Evolutionary conservation across 2,888 invertebrate species (phyloP), one percentile per base, ranked within the genome.

Genomic region (Leptinotarsa rubiginosa): DNA sequence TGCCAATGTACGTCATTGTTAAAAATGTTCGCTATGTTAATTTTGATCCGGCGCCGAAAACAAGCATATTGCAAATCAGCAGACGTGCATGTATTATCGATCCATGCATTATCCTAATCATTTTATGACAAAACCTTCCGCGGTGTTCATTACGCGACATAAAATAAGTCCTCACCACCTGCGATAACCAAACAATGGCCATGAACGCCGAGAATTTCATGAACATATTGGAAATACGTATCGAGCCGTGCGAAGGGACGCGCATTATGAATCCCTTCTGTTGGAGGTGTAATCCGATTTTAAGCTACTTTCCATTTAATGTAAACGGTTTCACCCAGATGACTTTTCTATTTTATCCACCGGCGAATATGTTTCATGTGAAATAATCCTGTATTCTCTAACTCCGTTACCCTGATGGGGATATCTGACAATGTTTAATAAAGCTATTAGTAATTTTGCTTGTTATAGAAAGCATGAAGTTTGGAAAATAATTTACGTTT

Each of bases 31-130:
- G 31, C 31, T 31, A 7, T 31, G 31, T 31, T 7, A 31, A 31
- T 31, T 31, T 31, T 31, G 31, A 31, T 31, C 31, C 31, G 7
- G 7, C 31, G 31, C 31, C 1, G 7, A 41, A 10, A 52, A 56
- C 62, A 62, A 41, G 62, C 31, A 25, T 62, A 62, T 62, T 4
- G 5, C 1, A 59, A 5, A 59, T 4, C 22, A 13, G 4, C 25
- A 59, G 20, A 5, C 59, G 15, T 59, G 25, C 25, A 22, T 56
- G 25, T 15, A 25, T 18, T 31, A 41, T 62, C 31, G 62, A 41
- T 62, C 31, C 31, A n/a, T 31, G 25, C 41, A 41, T 62, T 62
- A 62, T 62, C 62, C 62, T 62, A 25, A 62, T 62, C 31, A 20
- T 62, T 16, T 62, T 41, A 18, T n/a, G 62, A 31, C 62, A 62